Conservation (phyloP, 2,888 invertebrate genomes). For the Eristalis pertinax region DNA sequence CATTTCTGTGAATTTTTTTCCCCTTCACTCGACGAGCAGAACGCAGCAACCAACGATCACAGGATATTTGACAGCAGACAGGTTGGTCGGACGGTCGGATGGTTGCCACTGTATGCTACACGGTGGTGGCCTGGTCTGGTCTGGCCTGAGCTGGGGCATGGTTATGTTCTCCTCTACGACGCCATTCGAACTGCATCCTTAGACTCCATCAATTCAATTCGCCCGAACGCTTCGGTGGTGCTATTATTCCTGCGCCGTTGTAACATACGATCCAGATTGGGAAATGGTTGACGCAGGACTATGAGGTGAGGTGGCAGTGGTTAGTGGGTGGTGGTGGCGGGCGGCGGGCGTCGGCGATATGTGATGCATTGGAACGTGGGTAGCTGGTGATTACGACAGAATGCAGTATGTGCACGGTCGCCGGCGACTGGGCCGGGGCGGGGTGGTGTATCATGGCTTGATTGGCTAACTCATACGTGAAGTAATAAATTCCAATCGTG, state of each 20-base stretch:
- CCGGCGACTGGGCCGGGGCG: neutral
- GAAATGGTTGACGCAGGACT: no score
- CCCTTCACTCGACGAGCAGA: slow-evolving; percentile 11
- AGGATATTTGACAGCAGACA: slow-evolving; percentile 68
- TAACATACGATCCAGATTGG: slow-evolving; percentile 50
- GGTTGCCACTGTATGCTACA: slow-evolving; percentile 19
- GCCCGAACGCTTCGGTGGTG: slow-evolving; percentile 57
- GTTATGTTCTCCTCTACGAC: neutral
- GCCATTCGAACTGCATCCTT: slow-evolving; percentile 54
- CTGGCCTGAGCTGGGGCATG: neutral
- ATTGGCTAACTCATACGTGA: slow-evolving; percentile 68
- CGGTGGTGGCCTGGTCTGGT: neutral
- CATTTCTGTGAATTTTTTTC: slow-evolving; percentile 39
- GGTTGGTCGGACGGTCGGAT: slow-evolving; percentile 59
- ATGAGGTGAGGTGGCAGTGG: neutral
- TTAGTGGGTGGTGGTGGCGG: slow-evolving; percentile 22
- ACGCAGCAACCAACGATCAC: slow-evolving; percentile 62
- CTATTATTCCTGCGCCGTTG: slow-evolving; percentile 58
- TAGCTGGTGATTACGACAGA: slow-evolving; percentile 20
- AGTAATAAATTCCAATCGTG: slow-evolving; percentile 67
- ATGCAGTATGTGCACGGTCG: slow-evolving; percentile 8
- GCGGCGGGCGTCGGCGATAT: slow-evolving; percentile 8
- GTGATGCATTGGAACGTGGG: slow-evolving; percentile 31
- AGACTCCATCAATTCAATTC: slow-evolving; percentile 66
- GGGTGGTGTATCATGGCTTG: slow-evolving; percentile 49